Conservation (phyloP, 2,888 invertebrate genomes). For the Acholoe squamosa region DNA sequence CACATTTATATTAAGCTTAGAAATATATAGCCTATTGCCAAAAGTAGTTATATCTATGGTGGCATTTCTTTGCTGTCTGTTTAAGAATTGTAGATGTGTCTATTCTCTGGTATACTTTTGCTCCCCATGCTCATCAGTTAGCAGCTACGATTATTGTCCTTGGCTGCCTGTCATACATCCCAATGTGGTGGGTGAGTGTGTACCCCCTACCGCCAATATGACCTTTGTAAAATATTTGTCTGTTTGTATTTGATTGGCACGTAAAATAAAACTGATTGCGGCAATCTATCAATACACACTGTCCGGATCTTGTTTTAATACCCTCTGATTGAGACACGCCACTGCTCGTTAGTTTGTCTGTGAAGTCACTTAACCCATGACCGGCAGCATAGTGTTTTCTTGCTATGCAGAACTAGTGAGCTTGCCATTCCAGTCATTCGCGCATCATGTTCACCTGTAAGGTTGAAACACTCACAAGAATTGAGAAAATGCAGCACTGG, state of each 20-base stretch:
- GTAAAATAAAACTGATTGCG: slow-evolving; percentile 46
- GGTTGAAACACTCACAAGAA: no score
- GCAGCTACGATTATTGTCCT: not conserved
- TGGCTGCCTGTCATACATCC: not conserved
- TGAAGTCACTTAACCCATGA: no score
- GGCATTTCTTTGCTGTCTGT: not conserved
- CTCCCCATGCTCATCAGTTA: not conserved
- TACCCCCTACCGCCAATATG: not conserved
- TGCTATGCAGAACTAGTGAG: no score
- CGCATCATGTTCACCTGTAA: no score
- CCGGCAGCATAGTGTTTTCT: no score
- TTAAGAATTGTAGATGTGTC: not conserved
- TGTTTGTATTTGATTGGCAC: slow-evolving; percentile 53
- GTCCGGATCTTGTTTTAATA: not conserved
- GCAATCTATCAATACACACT: slow-evolving; percentile 5
- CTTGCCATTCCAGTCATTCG: no score
- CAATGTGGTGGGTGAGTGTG: not conserved
- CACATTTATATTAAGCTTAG: no score
- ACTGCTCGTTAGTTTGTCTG: not conserved
- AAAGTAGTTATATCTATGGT: no score
- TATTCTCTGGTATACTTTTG: not conserved
- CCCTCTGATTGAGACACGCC: not conserved
- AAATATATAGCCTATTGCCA: no score
- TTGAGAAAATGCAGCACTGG: no score
- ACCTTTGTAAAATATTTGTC: slow-evolving; percentile 32